phyloP scores from a whole-genome alignment of 2,888 invertebrate genomes.

The Dryadula phaetusa region DNA sequence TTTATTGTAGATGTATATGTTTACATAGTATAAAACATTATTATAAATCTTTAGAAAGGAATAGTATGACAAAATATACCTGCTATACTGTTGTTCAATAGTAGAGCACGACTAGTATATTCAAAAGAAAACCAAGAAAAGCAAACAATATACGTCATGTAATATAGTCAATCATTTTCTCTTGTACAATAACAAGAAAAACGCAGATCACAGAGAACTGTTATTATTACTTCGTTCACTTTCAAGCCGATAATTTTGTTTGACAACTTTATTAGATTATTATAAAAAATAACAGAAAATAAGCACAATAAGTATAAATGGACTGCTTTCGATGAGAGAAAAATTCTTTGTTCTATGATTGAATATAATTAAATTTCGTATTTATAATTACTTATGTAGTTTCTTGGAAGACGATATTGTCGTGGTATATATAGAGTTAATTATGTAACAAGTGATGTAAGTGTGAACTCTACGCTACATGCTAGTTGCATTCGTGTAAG shows the following conservation, averaged over 20 bases:
- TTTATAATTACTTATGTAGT: not conserved
- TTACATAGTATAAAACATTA: too few species aligned
- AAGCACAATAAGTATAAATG: slow-evolving; percentile 3
- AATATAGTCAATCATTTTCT: slow-evolving; percentile 2
- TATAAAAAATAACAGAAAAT: slow-evolving; percentile 6
- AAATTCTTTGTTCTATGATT: slow-evolving; percentile 24
- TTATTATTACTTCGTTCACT: slow-evolving; percentile 51
- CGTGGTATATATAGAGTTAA: not conserved
- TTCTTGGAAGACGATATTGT: slow-evolving; percentile 10
- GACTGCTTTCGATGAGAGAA: slow-evolving; percentile 12
- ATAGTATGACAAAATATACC: not conserved
- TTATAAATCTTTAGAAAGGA: not conserved
- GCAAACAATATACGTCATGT: not conserved
- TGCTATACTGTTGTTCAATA: not conserved
- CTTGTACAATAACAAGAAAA: not conserved
- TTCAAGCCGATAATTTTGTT: slow-evolving; percentile 54
- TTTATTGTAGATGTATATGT: too few species aligned
- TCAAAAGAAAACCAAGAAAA: slow-evolving; percentile 3
- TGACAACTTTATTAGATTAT: slow-evolving; percentile 43
- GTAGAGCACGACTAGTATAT: slow-evolving; percentile 4
- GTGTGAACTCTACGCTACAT: slow-evolving; percentile 5
- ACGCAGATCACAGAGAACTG: slow-evolving; percentile 2
- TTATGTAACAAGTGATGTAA: slow-evolving; percentile 4
- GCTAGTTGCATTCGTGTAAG: not conserved
- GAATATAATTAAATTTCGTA: slow-evolving; percentile 10